Evolutionary conservation across 2,113 vertebrate genomes (phyloP).

Genomic region (Paraplagusia blochii): DNA sequence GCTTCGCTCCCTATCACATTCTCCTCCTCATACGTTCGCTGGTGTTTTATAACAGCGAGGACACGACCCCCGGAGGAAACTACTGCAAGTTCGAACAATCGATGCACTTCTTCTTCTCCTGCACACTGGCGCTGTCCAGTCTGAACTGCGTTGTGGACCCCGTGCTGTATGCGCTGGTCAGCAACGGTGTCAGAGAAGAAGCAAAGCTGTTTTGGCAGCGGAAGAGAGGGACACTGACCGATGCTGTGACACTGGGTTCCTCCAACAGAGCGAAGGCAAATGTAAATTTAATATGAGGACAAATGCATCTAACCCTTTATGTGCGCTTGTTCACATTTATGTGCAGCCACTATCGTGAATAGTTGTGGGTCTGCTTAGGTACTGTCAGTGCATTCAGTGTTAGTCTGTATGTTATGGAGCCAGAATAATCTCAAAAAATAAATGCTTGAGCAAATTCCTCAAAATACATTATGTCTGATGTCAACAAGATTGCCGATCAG

Average conservation of each 20-base stretch:
- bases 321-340: not conserved
- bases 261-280: not conserved
- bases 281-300: conserved; percentile 50
- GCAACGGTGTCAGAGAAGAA: conserved; percentile 67
- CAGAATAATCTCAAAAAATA: too few relatives aligned
- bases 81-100: conserved; percentile 72
- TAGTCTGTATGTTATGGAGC: too few relatives aligned
- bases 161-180: conserved; percentile 76
- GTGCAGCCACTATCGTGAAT: not conserved
- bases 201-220: conserved; percentile 42
- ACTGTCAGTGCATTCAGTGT: too few relatives aligned
- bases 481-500: too few relatives aligned
- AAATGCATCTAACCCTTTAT: not conserved
- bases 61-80: accelerated
- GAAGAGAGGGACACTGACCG: not conserved
- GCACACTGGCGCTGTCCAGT: conserved; percentile 71
- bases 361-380: too few relatives aligned
- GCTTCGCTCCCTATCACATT: conserved; percentile 79
- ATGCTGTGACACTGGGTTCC: not conserved
- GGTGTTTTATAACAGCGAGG: conserved; percentile 30
- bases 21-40: conserved; percentile 71
- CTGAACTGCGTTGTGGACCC: conserved; percentile 79
- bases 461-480: too few relatives aligned
- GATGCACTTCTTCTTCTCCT: conserved; percentile 66
- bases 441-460: too few relatives aligned